These are phyloP conservation scores for Indicator maculatus DNA, from an alignment of 2,113 vertebrate species.

Conservation along the genomic window DNA sequence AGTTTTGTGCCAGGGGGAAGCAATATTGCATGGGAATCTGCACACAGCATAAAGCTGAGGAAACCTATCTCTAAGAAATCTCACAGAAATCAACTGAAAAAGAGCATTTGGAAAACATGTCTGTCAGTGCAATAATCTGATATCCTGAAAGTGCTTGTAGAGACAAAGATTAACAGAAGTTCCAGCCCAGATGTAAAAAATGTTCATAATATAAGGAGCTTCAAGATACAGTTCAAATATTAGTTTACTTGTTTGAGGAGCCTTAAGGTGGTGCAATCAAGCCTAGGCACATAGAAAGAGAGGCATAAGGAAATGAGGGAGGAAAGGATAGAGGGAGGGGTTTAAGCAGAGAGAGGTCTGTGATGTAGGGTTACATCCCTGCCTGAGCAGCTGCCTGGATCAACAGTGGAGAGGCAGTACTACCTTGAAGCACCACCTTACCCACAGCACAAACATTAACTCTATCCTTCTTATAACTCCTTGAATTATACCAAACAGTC, in stretches of 20 bases:
- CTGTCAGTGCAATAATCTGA: not conserved
- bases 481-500: not conserved
- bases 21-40: not conserved
- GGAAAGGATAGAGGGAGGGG: not conserved
- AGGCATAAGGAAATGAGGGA: not conserved
- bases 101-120: not conserved
- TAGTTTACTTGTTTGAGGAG: not conserved
- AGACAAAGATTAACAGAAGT: not conserved
- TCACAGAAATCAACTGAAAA: not conserved
- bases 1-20: not conserved
- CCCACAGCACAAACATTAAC: not conserved
- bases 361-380: not conserved
- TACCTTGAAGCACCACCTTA: not conserved
- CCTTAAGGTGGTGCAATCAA: not conserved
- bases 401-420: fast-evolving
- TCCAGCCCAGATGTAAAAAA: not conserved
- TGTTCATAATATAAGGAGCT: not conserved
- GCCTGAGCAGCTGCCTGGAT: not conserved
- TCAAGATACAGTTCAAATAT: not conserved
- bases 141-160: not conserved
- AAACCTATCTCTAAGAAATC: not conserved
- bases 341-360: not conserved
- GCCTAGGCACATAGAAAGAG: not conserved
- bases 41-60: not conserved
- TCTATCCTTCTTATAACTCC: not conserved